A percentile compares a stretch with the other conserved stretches of the same genome.
These are phyloP conservation scores for Microcebus tavaratra DNA, from an alignment of 2,113 vertebrate species.

Conservation along the genomic window DNA sequence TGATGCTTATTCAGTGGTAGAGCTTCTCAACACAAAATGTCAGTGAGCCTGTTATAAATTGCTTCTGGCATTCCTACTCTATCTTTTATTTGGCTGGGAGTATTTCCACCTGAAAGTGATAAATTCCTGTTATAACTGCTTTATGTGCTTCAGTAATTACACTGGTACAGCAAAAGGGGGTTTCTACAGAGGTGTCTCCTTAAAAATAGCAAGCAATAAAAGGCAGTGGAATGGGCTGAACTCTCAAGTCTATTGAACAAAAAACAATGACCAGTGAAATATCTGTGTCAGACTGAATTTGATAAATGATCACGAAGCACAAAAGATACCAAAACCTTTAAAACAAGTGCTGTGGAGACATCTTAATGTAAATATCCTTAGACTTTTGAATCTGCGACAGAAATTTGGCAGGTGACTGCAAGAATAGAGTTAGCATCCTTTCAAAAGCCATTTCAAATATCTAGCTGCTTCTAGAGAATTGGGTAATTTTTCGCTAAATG, in stretches of 20 bases:
- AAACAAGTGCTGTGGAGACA: neutral
- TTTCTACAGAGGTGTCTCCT: constrained; percentile 62
- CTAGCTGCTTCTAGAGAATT: constrained; percentile 19
- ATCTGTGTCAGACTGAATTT: constrained; percentile 46
- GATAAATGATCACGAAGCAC: constrained; percentile 57
- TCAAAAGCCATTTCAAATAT: neutral
- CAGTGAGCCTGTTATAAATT: constrained; percentile 88
- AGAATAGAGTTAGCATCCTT: constrained; percentile 32
- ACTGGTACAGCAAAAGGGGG: constrained; percentile 72
- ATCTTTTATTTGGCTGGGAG: constrained; percentile 86
- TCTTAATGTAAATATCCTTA: neutral
- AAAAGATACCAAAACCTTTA: constrained; percentile 52
- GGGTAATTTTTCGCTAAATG: constrained; percentile 7
- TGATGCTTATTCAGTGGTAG: constrained; percentile 82
- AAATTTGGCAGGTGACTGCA: constrained; percentile 5
- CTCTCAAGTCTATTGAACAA: constrained; percentile 51
- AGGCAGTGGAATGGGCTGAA: constrained; percentile 65
- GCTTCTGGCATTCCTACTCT: constrained; percentile 84
- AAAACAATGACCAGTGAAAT: constrained; percentile 74
- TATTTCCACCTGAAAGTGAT: constrained; percentile 89
- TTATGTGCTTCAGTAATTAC: constrained; percentile 89
- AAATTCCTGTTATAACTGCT: constrained; percentile 87
- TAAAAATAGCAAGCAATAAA: constrained; percentile 76
- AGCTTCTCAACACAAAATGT: constrained; percentile 85
- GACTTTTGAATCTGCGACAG: constrained; percentile 38